A percentile compares a stretch with the other conserved stretches of the same genome.
These are phyloP conservation scores for Carcharodon carcharias DNA, from an alignment of 2,797 vertebrate genomes.

Conservation along the genomic window DNA sequence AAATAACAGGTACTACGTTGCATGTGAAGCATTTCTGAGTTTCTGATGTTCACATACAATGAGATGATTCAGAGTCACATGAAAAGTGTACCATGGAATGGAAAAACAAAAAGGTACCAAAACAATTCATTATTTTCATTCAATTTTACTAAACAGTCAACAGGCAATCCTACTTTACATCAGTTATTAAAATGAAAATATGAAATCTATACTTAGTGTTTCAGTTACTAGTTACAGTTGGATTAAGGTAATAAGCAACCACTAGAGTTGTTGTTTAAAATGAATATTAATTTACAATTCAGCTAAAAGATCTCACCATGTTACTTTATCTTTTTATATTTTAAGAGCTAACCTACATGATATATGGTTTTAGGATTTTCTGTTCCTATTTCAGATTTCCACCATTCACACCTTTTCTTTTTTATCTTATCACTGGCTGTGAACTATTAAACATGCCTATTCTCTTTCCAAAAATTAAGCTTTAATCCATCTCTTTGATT, in stretches of 20 bases:
- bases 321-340: background rate
- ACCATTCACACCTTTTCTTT: background rate
- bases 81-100: background rate
- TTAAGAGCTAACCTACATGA: background rate
- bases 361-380: background rate
- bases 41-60: background rate
- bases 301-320: background rate
- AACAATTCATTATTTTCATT: background rate
- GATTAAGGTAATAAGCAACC: background rate
- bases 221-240: background rate
- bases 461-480: background rate
- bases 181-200: background rate
- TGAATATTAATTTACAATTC: background rate
- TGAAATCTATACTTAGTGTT: background rate
- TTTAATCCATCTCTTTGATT: background rate
- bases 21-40: background rate
- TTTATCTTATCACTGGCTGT: background rate
- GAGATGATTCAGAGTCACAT: background rate
- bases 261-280: background rate
- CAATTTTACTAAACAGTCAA: background rate
- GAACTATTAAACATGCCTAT: background rate
- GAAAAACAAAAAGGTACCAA: background rate
- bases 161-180: background rate
- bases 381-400: background rate
- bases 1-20: background rate